Evolutionary conservation across 1,140 invertebrate genomes (phyloP).

Genomic region (Drosophila micromelanica): DNA sequence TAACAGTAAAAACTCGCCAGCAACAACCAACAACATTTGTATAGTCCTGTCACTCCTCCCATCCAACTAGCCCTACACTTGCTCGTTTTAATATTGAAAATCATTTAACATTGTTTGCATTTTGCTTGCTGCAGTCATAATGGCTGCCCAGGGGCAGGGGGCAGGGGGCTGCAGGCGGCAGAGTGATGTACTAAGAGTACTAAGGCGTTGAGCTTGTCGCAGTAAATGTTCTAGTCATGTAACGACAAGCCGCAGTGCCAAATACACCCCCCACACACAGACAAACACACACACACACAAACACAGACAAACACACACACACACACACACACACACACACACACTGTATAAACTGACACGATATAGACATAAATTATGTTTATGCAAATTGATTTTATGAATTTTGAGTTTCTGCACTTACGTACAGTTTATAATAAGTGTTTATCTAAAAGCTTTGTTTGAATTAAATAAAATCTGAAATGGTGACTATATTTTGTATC

Average conservation of each 20-base stretch:
- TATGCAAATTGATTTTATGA: slow-evolving; percentile 40
- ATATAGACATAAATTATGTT: slow-evolving; percentile 41
- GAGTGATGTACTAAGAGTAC: slow-evolving; percentile 24
- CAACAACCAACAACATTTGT: slow-evolving; percentile 21
- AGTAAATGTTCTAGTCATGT: slow-evolving; percentile 77
- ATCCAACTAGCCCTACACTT: slow-evolving; percentile 4
- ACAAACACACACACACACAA: neutral
- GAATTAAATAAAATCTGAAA: neutral
- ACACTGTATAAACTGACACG: neutral
- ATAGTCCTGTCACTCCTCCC: neutral
- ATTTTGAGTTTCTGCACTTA: slow-evolving; percentile 14
- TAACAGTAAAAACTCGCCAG: slow-evolving; percentile 18
- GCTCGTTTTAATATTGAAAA: slow-evolving; percentile 54
- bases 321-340: neutral
- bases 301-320: neutral
- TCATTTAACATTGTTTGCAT: slow-evolving; percentile 64
- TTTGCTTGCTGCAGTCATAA: slow-evolving; percentile 22
- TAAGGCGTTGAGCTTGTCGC: slow-evolving; percentile 53
- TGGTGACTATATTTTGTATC: no score
- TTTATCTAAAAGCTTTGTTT: neutral
- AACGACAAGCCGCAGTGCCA: slow-evolving; percentile 69
- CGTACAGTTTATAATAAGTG: slow-evolving; percentile 3
- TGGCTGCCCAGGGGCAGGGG: neutral
- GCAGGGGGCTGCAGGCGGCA: neutral
- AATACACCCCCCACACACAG: slow-evolving; percentile 35